Conservation (phyloP, 2,888 invertebrate genomes). For the Acleris cristana region DNA sequence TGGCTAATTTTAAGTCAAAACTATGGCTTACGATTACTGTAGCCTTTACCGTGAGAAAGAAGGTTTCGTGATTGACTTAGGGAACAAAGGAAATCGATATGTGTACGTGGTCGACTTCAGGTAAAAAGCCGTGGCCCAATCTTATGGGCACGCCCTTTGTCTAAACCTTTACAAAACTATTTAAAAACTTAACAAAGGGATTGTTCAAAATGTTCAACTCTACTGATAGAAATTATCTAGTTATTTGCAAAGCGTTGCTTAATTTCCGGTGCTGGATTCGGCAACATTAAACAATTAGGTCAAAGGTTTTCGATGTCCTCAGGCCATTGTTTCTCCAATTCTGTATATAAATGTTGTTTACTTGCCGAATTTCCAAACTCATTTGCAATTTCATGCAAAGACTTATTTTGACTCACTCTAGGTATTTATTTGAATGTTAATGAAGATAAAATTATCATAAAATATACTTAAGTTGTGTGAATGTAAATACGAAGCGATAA, state of each 20-base stretch:
- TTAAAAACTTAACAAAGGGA: no score
- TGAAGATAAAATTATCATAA: slow-evolving; percentile 6
- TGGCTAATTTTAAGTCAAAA: not conserved
- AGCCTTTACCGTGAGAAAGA: no score
- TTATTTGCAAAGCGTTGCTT: slow-evolving; percentile 2
- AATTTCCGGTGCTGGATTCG: slow-evolving; percentile 24
- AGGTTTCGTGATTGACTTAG: not conserved
- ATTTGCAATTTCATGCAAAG: slow-evolving; percentile 31
- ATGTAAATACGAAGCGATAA: slow-evolving; percentile 21
- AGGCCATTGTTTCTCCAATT: slow-evolving; percentile 25
- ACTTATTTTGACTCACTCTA: slow-evolving; percentile 23
- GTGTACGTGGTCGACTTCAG: not conserved
- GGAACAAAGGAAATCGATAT: slow-evolving; percentile 1
- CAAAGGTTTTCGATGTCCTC: slow-evolving; percentile 33
- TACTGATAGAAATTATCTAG: slow-evolving; percentile 3
- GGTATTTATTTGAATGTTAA: slow-evolving; percentile 28
- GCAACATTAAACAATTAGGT: slow-evolving; percentile 26
- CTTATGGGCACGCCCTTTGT: not conserved
- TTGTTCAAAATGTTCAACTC: no score
- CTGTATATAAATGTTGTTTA: slow-evolving; percentile 27
- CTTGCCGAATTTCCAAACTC: slow-evolving; percentile 23
- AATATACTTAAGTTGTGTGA: slow-evolving; percentile 11
- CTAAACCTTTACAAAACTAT: not conserved
- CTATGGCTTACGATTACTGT: no score
- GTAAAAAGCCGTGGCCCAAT: not conserved